Conservation (phyloP, 2,113 vertebrate species). For the Falco punctatus region DNA sequence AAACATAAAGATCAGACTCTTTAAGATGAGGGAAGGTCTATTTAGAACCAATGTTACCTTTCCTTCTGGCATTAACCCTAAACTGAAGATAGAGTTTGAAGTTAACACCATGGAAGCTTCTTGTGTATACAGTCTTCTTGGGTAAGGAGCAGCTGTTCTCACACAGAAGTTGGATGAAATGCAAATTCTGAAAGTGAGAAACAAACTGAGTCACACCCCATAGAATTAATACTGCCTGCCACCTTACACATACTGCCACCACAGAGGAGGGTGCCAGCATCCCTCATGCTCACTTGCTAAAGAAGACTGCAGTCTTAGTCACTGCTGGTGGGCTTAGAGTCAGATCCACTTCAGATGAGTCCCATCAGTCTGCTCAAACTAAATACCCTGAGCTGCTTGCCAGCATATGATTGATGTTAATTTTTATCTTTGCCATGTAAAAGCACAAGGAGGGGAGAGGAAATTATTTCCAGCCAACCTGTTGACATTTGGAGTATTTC, state of each 20-base stretch:
- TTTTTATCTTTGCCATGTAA: background rate
- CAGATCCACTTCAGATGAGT: background rate
- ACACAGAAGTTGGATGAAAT: background rate
- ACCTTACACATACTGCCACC: background rate
- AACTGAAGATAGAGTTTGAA: background rate
- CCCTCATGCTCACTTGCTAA: background rate
- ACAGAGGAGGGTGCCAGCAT: background rate
- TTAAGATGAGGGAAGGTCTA: background rate
- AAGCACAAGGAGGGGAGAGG: background rate
- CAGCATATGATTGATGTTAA: background rate
- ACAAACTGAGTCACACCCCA: background rate
- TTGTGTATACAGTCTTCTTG: background rate
- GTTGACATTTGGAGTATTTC: background rate
- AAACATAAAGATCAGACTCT: background rate
- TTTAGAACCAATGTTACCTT: background rate
- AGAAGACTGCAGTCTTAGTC: background rate
- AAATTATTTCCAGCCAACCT: background rate
- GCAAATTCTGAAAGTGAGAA: background rate
- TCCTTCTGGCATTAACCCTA: background rate
- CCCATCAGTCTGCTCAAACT: background rate
- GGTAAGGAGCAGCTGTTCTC: background rate
- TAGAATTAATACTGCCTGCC: background rate
- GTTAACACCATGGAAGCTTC: background rate
- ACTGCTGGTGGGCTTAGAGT: background rate
- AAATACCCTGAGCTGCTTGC: background rate